Evolutionary conservation across 2,797 vertebrate species (phyloP), one percentile per base, ranked within the genome.

Genomic region (Falco columbarius): DNA sequence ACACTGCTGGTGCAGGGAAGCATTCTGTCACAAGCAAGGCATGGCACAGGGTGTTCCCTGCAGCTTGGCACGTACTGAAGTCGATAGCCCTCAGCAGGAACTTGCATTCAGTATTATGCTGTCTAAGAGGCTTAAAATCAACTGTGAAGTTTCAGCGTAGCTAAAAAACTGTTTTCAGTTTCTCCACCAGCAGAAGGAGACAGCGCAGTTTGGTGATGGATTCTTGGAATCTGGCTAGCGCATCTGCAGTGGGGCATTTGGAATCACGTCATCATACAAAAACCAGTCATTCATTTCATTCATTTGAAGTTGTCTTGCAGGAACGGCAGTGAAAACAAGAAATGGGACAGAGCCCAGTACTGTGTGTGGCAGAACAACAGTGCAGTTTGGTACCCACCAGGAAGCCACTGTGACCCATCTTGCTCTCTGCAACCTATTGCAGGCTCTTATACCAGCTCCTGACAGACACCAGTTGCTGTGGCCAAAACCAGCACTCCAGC

Each of bases 91-190:
- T 75, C 95, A 94, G 96, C 87, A 83, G 95, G 91, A 91, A 83
- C 66, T 42, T 70, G 70, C 82, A 70, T 79, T 93, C 82, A 55
- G 40, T 61, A 71, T 86, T 87, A 56, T 38, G 36, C 56, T 66
- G 66, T 42, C 91, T 91, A 81, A 93, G 87, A 95, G 70, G 85
- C 90, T 97, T 97, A 93, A 95, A 90, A 93, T 79, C 5, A 15
- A 72, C 93, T 88, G 80, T 81, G 93, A 96, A 55, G 46, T 79
- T 95, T 75, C 85, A 82, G 58, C 52, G 65, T 7, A 73, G 66
- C 85, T 84, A 40, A 86, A 72, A 93, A 65, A 14, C 36, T 54
- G 49, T 36, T 95, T 90, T 75, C 85, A 51, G 24, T 81, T 81
- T 86, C 70, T 94, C 76, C n/a, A 47, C 46, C 68, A 67, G 63